Conservation (phyloP, 2,888 invertebrate species). For the Syrphus vitripennis region DNA sequence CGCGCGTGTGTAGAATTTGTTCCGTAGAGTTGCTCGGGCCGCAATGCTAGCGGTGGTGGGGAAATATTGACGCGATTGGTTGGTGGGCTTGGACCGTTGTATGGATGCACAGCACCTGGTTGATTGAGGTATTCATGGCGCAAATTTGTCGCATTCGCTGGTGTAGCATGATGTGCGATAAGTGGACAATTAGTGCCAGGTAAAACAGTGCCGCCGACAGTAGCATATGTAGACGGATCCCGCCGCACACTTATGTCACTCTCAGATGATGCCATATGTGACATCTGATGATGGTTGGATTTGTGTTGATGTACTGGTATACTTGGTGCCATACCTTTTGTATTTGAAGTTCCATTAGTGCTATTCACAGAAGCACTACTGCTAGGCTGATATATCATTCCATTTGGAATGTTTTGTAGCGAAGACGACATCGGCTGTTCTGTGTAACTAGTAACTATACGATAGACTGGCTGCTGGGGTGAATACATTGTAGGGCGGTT, state of each 20-base stretch:
- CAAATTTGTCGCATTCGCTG: slow-evolving; percentile 76
- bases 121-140: slow-evolving; percentile 78
- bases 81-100: slow-evolving; percentile 74
- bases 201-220: slow-evolving; percentile 72
- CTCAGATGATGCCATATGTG: slow-evolving; percentile 75
- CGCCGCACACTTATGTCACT: slow-evolving; percentile 78
- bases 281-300: slow-evolving; percentile 78
- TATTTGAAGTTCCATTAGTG: slow-evolving; percentile 71
- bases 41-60: slow-evolving; percentile 77
- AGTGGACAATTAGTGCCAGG: slow-evolving; percentile 74
- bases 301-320: slow-evolving; percentile 72
- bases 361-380: slow-evolving; percentile 72
- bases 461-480: slow-evolving; percentile 79
- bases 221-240: slow-evolving; percentile 75
- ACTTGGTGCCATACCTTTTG: slow-evolving; percentile 73
- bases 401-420: slow-evolving; percentile 81
- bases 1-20: slow-evolving; percentile 67
- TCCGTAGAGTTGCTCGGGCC: slow-evolving; percentile 76
- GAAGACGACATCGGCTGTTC: slow-evolving; percentile 81
- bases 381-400: slow-evolving; percentile 78
- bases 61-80: slow-evolving; percentile 77
- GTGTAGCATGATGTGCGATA: slow-evolving; percentile 78
- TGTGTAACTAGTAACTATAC: slow-evolving; percentile 79
- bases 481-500: slow-evolving; percentile 78
- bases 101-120: slow-evolving; percentile 74